These are phyloP conservation scores for Grammomys surdaster DNA, from an alignment of 2,113 vertebrate species.

Conservation along the genomic window DNA sequence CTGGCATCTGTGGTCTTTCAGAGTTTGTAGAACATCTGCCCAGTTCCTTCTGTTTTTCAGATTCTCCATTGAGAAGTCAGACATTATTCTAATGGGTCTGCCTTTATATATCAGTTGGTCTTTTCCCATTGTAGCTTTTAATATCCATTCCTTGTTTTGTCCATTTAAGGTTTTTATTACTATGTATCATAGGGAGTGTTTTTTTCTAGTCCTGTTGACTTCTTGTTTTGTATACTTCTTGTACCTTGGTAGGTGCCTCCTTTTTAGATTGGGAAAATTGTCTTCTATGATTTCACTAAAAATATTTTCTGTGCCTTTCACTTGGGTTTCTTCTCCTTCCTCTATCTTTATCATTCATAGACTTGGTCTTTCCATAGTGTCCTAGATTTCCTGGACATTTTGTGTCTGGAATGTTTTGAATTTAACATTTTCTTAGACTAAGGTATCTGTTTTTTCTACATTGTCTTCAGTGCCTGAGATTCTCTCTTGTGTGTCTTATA, in stretches of 20 bases:
- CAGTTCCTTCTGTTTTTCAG: not conserved
- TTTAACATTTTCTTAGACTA: not conserved
- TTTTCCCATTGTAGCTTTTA: not conserved
- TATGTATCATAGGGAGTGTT: not conserved
- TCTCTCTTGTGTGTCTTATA: not conserved
- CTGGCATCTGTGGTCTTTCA: not conserved
- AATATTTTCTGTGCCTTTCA: not conserved
- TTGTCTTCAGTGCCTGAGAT: not conserved
- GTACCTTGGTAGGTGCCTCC: not conserved
- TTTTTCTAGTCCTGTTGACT: not conserved
- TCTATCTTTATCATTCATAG: not conserved
- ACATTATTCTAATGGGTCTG: not conserved
- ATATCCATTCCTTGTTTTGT: not conserved
- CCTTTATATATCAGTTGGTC: not conserved
- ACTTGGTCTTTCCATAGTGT: not conserved
- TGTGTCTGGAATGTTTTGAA: not conserved
- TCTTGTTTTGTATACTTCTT: not conserved
- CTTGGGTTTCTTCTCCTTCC: not conserved
- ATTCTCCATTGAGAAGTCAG: not conserved
- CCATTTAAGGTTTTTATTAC: not conserved
- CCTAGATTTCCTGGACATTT: not conserved
- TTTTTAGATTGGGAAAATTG: not conserved
- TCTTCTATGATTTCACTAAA: not conserved
- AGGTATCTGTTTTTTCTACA: not conserved
- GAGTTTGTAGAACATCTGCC: not conserved